These are phyloP conservation scores for Chionomys nivalis DNA, from an alignment of 2,113 vertebrate species.

Conservation along the genomic window DNA sequence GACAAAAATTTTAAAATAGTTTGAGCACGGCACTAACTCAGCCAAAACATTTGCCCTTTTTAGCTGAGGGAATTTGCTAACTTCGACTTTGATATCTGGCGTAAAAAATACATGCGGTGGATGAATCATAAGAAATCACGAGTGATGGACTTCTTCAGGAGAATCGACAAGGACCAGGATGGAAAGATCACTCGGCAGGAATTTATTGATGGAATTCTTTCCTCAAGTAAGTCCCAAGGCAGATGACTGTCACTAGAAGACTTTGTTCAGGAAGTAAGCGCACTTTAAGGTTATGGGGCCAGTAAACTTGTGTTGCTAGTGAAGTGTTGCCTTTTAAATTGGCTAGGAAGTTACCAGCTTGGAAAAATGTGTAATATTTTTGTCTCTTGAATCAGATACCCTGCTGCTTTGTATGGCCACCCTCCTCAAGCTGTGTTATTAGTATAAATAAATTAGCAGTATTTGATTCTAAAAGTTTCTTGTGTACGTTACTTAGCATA, in stretches of 20 bases:
- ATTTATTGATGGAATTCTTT: conserved; percentile 98
- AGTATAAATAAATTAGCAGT: neutral
- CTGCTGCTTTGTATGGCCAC: neutral
- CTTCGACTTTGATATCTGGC: conserved; percentile 99
- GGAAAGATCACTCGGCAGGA: conserved; percentile 99
- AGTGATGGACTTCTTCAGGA: conserved; percentile 99
- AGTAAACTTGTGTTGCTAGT: neutral
- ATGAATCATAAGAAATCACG: conserved; percentile 99
- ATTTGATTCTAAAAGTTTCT: neutral
- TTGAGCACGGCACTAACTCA: neutral
- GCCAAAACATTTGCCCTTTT: conserved; percentile 40
- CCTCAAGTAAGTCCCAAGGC: conserved; percentile 93
- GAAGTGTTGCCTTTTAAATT: neutral
- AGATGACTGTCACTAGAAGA: neutral
- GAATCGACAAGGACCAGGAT: conserved; percentile 99
- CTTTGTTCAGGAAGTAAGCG: neutral
- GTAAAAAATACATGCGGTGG: conserved; percentile 99
- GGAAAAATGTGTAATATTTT: neutral
- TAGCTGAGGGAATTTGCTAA: conserved; percentile 98
- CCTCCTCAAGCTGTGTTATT: neutral
- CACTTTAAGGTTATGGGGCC: neutral
- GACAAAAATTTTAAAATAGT: neutral
- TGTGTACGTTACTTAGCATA: neutral
- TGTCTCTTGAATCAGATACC: neutral
- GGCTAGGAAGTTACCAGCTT: neutral